Evolutionary conservation across 2,888 invertebrate genomes (phyloP).

Genomic region (Phyto melanocephala): DNA sequence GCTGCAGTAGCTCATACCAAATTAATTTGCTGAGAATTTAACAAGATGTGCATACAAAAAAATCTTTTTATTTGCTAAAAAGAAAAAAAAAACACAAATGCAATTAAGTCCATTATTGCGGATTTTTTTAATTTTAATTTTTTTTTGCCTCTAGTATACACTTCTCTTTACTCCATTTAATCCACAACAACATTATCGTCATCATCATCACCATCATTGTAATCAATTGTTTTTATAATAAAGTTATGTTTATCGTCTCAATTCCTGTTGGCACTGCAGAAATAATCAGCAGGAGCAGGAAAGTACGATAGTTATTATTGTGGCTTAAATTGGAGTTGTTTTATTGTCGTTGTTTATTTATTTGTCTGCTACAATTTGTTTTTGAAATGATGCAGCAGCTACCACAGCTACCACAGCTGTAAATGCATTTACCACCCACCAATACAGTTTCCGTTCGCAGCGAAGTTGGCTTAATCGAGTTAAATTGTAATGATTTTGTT

Average conservation of each 20-base stretch:
- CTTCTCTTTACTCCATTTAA: no score
- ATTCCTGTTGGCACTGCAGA: conserved; percentile 3
- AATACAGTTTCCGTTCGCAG: conserved; percentile 57
- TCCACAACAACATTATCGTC: no score
- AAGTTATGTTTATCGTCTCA: conserved; percentile 7
- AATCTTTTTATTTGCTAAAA: not conserved
- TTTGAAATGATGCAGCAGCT: not conserved
- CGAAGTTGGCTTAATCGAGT: conserved; percentile 64
- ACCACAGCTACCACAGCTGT: conserved; percentile 12
- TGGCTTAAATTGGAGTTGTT: conserved; percentile 27
- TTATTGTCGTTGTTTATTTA: conserved; percentile 44
- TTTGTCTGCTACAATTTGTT: conserved; percentile 23
- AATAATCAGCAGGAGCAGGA: not conserved
- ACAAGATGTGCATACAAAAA: not conserved
- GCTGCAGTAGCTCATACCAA: no score
- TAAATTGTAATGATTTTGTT: conserved; percentile 55
- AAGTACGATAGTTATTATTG: conserved; percentile 29
- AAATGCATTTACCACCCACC: conserved; percentile 57
- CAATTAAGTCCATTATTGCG: conserved; percentile 57
- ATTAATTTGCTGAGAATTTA: no score
- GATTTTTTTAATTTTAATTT: not conserved
- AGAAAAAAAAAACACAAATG: conserved; percentile 22
- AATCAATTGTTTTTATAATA: conserved; percentile 35
- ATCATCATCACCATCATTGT: not conserved
- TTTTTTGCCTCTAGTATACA: not conserved